Percentiles rank a stretch among this genome's conserved stretches.
These are phyloP conservation scores for Cottoperca gobio DNA, from an alignment of 2,797 vertebrate genomes.

Conservation along the genomic window DNA sequence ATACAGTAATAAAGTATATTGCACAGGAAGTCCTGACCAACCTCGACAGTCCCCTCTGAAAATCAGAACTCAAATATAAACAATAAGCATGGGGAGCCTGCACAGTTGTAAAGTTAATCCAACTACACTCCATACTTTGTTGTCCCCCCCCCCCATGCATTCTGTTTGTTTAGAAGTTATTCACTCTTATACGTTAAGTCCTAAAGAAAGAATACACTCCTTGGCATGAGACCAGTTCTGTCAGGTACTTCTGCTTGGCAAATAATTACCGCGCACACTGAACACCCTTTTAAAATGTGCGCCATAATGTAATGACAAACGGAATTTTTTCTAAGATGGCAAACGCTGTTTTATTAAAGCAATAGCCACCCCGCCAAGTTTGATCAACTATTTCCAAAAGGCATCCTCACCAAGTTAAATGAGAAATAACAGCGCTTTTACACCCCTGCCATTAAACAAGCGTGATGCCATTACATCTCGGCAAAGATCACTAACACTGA, in stretches of 20 bases:
- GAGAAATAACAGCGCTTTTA: slow-evolving; percentile 6
- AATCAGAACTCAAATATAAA: slow-evolving; percentile 49
- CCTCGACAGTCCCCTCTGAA: slow-evolving; percentile 45
- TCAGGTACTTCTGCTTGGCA: slow-evolving; percentile 17
- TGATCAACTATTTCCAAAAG: slow-evolving; percentile 1
- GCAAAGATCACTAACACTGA: background rate
- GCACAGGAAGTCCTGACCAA: slow-evolving; percentile 77
- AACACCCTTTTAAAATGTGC: background rate
- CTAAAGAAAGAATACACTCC: slow-evolving; percentile 21
- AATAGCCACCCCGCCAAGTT: background rate
- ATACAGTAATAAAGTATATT: slow-evolving; percentile 80
- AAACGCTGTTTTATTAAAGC: background rate
- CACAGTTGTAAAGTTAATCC: slow-evolving; percentile 31
- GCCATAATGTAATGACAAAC: slow-evolving; percentile 3
- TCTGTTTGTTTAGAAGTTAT: slow-evolving; percentile 35
- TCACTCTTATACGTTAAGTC: slow-evolving; percentile 23
- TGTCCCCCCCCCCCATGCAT: slow-evolving; percentile 1
- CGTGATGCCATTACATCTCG: slow-evolving; percentile 1
- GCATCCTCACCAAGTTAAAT: background rate
- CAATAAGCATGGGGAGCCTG: slow-evolving; percentile 31
- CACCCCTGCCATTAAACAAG: slow-evolving; percentile 15
- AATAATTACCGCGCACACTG: slow-evolving; percentile 29
- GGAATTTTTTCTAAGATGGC: background rate
- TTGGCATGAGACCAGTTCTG: slow-evolving; percentile 19
- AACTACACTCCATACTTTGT: slow-evolving; percentile 59